These are phyloP conservation scores for Monochamus saltuarius DNA, from an alignment of 1,140 invertebrate species.

Conservation along the genomic window DNA sequence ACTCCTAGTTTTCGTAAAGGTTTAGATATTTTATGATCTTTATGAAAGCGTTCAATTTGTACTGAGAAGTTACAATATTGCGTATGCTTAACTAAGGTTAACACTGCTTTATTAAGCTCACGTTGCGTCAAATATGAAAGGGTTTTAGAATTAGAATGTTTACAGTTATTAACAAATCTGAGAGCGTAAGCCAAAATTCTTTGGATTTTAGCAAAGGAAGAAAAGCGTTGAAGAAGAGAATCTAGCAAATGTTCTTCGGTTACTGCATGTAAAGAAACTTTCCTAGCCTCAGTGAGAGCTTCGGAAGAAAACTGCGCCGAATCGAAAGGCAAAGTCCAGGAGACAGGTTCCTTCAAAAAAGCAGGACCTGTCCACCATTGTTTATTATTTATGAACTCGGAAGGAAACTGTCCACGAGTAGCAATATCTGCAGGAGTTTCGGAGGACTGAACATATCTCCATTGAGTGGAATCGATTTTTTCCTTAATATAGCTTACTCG, in stretches of 20 bases:
- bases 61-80: neutral
- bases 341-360: neutral
- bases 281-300: neutral
- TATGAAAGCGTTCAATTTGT: neutral
- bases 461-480: no score
- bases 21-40: constrained; percentile 5
- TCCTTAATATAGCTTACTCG: no score
- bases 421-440: no score
- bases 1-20: neutral
- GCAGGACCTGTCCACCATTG: neutral
- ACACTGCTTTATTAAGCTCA: neutral
- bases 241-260: no score
- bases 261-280: neutral
- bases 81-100: constrained; percentile 6
- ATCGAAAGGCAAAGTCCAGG: neutral
- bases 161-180: neutral
- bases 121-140: neutral
- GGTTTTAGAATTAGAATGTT: no score
- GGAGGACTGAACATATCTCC: no score
- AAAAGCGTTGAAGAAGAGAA: neutral
- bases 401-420: neutral
- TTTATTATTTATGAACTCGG: neutral
- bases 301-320: neutral
- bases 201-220: neutral
- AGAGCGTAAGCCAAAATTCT: neutral